Evolutionary conservation across 2,797 vertebrate genomes (phyloP).

Genomic region (Nothura maculosa): DNA sequence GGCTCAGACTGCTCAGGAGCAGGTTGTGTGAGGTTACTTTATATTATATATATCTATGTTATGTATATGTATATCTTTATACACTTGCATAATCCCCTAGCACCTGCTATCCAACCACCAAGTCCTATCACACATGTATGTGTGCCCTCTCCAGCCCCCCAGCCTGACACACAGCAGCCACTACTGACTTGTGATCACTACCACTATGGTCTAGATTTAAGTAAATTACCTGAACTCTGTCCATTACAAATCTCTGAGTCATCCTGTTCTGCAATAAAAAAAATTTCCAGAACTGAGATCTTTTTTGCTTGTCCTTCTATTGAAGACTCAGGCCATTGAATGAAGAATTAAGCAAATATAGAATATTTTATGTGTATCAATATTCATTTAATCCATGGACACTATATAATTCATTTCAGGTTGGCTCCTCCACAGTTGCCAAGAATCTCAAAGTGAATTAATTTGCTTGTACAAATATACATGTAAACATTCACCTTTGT

Average conservation of each 20-base stretch:
- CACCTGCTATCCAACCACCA: not conserved
- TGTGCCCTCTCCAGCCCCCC: not conserved
- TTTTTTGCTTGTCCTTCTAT: not conserved
- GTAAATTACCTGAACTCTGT: not conserved
- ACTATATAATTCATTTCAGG: not conserved
- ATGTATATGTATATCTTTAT: too few species aligned
- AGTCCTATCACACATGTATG: not conserved
- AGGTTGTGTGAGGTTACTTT: conserved; percentile 48
- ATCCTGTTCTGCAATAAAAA: conserved; percentile 19
- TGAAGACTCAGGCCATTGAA: not conserved
- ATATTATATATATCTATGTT: not conserved
- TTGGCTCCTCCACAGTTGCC: not conserved
- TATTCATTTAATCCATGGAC: not conserved
- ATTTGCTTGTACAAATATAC: not conserved
- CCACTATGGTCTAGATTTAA: not conserved
- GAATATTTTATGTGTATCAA: not conserved
- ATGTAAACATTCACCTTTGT: not conserved
- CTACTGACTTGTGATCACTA: not conserved
- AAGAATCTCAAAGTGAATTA: not conserved
- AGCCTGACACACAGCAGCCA: not conserved
- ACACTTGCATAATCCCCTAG: not conserved
- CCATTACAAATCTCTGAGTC: conserved; percentile 49
- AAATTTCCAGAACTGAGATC: not conserved
- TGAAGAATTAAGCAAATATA: not conserved
- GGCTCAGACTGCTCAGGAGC: not conserved